Conservation (phyloP, 2,888 invertebrate genomes). For the Meiosimyza platycephala region DNA sequence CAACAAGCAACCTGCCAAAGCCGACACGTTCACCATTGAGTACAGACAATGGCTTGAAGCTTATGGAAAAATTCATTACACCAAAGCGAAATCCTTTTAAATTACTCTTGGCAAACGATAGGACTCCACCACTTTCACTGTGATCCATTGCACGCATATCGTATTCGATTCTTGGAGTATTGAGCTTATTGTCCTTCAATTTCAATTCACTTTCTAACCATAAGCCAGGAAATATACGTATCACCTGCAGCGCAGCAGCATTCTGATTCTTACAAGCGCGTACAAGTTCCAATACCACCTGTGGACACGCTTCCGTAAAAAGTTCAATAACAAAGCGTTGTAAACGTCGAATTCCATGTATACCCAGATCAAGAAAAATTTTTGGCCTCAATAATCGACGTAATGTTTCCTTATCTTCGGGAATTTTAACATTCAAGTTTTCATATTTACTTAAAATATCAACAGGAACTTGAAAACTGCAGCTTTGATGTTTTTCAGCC, state of each 20-base stretch:
- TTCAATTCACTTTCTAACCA: slow-evolving; percentile 59
- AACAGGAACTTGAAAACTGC: slow-evolving; percentile 26
- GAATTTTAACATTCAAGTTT: slow-evolving; percentile 28
- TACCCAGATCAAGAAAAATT: slow-evolving; percentile 58
- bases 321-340: slow-evolving; percentile 59
- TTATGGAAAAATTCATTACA: slow-evolving; percentile 58
- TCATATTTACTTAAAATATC: slow-evolving; percentile 40
- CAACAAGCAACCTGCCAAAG: slow-evolving; percentile 60
- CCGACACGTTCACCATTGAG: slow-evolving; percentile 63
- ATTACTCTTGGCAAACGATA: slow-evolving; percentile 60
- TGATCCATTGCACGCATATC: slow-evolving; percentile 59
- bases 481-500: not conserved
- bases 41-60: slow-evolving; percentile 60
- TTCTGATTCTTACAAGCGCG: slow-evolving; percentile 51
- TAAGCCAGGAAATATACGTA: slow-evolving; percentile 55
- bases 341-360: slow-evolving; percentile 46
- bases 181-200: slow-evolving; percentile 46
- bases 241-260: slow-evolving; percentile 47
- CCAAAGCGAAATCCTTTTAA: slow-evolving; percentile 53
- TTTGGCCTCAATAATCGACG: slow-evolving; percentile 57
- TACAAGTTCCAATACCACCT: slow-evolving; percentile 59
- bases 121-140: slow-evolving; percentile 55
- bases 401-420: slow-evolving; percentile 17
- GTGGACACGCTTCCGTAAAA: slow-evolving; percentile 63
- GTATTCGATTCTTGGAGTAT: slow-evolving; percentile 50